phyloP scores from a whole-genome alignment of 2,888 invertebrate genomes.

The Spisula subtruncata region DNA sequence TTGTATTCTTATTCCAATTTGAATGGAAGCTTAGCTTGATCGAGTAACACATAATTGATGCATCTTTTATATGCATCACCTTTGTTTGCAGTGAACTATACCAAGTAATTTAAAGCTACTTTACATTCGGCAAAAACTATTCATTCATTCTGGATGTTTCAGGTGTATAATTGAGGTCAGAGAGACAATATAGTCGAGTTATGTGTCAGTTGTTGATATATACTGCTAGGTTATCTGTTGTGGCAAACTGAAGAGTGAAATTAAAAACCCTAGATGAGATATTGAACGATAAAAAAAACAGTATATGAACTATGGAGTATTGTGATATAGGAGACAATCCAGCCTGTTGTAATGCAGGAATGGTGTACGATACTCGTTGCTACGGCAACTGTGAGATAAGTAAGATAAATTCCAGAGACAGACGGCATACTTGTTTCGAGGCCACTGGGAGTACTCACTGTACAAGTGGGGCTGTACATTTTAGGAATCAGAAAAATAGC shows the following conservation, averaged over 20 bases:
- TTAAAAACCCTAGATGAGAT: slow-evolving; percentile 27
- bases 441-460: not conserved
- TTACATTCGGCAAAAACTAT: not conserved
- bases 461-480: slow-evolving; percentile 26
- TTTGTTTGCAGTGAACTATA: not conserved
- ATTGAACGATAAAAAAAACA: not conserved
- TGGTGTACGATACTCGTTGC: slow-evolving; percentile 33
- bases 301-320: slow-evolving; percentile 36
- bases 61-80: not conserved
- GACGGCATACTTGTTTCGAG: slow-evolving; percentile 9
- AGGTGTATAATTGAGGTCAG: slow-evolving; percentile 18
- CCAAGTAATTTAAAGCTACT: not conserved
- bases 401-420: slow-evolving; percentile 22
- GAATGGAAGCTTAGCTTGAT: too few relatives aligned
- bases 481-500: not conserved
- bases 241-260: slow-evolving; percentile 31
- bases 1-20: too few relatives aligned
- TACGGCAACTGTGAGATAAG: slow-evolving; percentile 37
- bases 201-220: not conserved
- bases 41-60: not conserved
- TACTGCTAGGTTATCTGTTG: not conserved
- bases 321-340: slow-evolving; percentile 18
- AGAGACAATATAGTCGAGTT: not conserved
- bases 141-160: not conserved
- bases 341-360: slow-evolving; percentile 30